These are phyloP conservation scores for Taenioides sp. DNA, from an alignment of 2,797 vertebrate genomes.

Conservation along the genomic window DNA sequence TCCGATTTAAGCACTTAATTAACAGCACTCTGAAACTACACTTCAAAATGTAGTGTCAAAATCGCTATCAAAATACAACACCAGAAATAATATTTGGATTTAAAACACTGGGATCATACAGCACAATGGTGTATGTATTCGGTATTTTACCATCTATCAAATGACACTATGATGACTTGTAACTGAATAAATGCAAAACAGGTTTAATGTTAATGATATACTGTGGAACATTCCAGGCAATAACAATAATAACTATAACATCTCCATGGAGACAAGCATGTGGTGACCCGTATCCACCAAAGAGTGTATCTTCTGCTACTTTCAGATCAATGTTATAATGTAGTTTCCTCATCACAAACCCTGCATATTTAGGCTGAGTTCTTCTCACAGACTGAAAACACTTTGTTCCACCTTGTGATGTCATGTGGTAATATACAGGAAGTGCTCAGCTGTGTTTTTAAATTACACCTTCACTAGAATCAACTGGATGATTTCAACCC, in stretches of 20 bases:
- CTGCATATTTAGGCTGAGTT: no score
- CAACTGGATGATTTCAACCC: no score
- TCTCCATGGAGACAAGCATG: no score
- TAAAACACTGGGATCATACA: constrained; percentile 12
- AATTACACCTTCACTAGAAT: no score
- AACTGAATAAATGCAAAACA: not conserved
- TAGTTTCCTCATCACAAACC: no score
- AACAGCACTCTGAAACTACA: constrained; percentile 30
- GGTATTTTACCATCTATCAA: not conserved
- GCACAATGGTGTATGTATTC: not conserved
- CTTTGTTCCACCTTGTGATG: no score
- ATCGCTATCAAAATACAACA: constrained; percentile 21
- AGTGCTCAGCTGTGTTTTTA: no score
- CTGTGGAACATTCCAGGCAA: no score
- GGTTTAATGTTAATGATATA: not conserved
- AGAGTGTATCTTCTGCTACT: not conserved
- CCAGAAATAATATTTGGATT: constrained; percentile 8
- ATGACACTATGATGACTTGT: not conserved
- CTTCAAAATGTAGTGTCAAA: constrained; percentile 35
- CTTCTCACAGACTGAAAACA: no score
- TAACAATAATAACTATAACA: no score
- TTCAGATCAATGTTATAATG: no score
- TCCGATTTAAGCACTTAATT: constrained; percentile 38
- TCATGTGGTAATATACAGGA: no score
- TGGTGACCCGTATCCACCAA: not conserved